phyloP scores from a whole-genome alignment of 2,113 vertebrate species.

The Rhinoderma darwinii region DNA sequence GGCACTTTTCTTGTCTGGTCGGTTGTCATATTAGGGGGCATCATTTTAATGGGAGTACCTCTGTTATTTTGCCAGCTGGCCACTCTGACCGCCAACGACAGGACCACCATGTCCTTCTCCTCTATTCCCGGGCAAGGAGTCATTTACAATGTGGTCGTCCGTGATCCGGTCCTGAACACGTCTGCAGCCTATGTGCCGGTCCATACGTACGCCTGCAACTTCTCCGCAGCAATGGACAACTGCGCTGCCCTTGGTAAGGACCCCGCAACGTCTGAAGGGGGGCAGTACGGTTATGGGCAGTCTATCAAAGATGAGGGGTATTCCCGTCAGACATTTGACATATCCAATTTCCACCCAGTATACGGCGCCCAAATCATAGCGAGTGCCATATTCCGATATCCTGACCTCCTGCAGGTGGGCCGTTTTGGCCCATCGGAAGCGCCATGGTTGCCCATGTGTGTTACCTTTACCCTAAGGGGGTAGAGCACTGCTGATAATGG shows the following conservation, averaged over 20 bases:
- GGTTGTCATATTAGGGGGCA: not conserved
- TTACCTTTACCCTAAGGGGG: too few species aligned
- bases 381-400: too few species aligned
- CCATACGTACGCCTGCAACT: slow-evolving; percentile 92
- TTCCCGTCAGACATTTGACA: too few species aligned
- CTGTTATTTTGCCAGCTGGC: slow-evolving; percentile 72
- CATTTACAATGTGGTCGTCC: slow-evolving; percentile 88
- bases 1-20: too few species aligned
- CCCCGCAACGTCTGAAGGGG: not conserved
- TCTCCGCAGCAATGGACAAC: slow-evolving; percentile 73
- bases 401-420: too few species aligned
- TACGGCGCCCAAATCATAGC: too few species aligned
- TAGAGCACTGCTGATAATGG: too few species aligned
- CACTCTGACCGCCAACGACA: slow-evolving; percentile 77
- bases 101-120: slow-evolving; percentile 77
- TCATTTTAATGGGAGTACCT: not conserved
- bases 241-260: slow-evolving; percentile 82
- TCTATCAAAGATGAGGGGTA: too few species aligned
- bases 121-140: slow-evolving; percentile 89
- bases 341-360: too few species aligned
- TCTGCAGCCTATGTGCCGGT: slow-evolving; percentile 87
- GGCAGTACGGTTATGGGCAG: too few species aligned
- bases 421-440: too few species aligned
- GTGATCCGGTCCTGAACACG: slow-evolving; percentile 84
- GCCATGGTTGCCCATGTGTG: too few species aligned